phyloP scores from a whole-genome alignment of 2,797 vertebrate species.

The Centropyge bicolor region DNA sequence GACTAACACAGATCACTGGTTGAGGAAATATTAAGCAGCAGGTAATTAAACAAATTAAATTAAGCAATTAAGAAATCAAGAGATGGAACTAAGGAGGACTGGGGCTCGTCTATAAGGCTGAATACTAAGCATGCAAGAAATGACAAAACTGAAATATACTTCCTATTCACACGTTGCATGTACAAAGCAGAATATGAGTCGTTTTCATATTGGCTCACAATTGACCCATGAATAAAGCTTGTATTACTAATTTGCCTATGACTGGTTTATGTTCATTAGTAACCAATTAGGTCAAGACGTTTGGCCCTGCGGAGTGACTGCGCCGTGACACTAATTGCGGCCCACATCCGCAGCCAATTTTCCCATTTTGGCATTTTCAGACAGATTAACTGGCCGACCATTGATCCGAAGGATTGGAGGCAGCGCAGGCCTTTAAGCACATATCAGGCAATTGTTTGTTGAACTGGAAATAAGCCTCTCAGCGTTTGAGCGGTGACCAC shows the following conservation, averaged over 20 bases:
- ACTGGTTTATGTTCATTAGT: conserved; percentile 55
- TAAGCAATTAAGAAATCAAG: background rate
- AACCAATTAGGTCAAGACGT: conserved; percentile 56
- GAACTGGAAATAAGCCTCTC: conserved; percentile 75
- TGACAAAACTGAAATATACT: background rate
- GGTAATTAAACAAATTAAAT: background rate
- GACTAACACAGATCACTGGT: background rate
- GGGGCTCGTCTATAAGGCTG: background rate
- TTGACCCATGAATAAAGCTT: conserved; percentile 15
- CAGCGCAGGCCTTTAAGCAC: conserved; percentile 61
- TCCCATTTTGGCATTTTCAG: conserved; percentile 75
- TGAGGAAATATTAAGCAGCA: conserved; percentile 7
- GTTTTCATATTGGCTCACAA: background rate
- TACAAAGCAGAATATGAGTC: background rate
- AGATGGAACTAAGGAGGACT: background rate
- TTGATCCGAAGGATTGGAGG: conserved; percentile 70
- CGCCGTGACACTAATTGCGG: conserved; percentile 43
- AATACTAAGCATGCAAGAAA: background rate
- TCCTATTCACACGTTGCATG: background rate
- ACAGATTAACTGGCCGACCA: conserved; percentile 69
- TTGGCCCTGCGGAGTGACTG: conserved; percentile 46
- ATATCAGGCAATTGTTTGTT: conserved; percentile 76
- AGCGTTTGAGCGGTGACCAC: conserved; percentile 47
- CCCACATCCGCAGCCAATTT: conserved; percentile 48
- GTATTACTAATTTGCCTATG: conserved; percentile 34